A percentile compares a stretch with the other conserved stretches of the same genome.
Conservation (phyloP, 2,113 vertebrate genomes). For the Enhydra lutris region DNA sequence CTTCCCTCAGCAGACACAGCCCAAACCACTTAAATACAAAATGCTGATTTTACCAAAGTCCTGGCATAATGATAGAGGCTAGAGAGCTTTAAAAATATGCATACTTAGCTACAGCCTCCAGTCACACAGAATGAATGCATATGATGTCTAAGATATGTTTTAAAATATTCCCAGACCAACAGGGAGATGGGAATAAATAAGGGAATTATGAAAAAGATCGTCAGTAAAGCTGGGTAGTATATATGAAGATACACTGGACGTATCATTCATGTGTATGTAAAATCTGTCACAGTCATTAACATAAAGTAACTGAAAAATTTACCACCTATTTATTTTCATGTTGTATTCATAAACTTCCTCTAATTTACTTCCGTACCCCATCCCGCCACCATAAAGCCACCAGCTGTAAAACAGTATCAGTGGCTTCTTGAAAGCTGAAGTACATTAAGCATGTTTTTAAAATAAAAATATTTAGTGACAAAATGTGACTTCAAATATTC, state of each 20-base stretch:
- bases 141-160: not conserved
- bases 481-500: slow-evolving; percentile 4
- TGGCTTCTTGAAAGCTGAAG: not conserved
- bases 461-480: slow-evolving; percentile 32
- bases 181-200: not conserved
- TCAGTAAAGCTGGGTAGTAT: not conserved
- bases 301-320: not conserved
- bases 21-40: not conserved
- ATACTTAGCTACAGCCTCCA: not conserved
- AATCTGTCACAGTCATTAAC: not conserved
- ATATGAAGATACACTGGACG: not conserved
- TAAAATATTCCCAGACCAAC: not conserved
- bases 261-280: not conserved
- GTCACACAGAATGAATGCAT: not conserved
- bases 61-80: not conserved
- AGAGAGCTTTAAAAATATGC: not conserved
- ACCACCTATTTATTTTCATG: not conserved
- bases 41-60: not conserved
- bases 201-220: not conserved
- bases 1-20: not conserved
- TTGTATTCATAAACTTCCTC: not conserved
- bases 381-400: not conserved
- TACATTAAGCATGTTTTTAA: slow-evolving; percentile 1
- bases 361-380: not conserved
- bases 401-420: not conserved